Evolutionary conservation across 2,113 vertebrate genomes (phyloP).

Genomic region (Falco punctatus): DNA sequence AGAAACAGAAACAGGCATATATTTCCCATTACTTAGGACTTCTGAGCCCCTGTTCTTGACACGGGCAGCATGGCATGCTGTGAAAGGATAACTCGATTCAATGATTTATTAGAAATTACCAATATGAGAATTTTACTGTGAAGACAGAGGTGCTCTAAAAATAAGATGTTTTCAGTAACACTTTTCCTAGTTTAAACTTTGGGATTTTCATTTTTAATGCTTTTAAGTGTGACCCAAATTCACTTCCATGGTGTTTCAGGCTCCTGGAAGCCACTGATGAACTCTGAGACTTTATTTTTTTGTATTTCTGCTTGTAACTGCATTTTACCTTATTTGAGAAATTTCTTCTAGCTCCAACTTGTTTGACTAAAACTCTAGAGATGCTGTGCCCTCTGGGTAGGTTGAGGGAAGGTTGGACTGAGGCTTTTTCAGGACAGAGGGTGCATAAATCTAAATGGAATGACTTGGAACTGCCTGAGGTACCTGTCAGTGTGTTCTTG

Average conservation of each 20-base stretch:
- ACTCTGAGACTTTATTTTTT: not conserved
- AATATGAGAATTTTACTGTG: not conserved
- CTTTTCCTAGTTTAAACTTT: not conserved
- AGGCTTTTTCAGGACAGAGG: conserved; percentile 35
- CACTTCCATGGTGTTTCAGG: not conserved
- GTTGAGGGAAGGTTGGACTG: conserved; percentile 29
- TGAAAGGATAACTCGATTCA: not conserved
- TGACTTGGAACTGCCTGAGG: conserved; percentile 50
- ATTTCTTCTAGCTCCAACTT: not conserved
- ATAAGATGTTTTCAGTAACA: not conserved
- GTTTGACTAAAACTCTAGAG: conserved; percentile 1
- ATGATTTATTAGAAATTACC: not conserved
- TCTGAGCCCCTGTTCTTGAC: not conserved
- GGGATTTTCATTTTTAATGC: not conserved
- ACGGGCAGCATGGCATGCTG: not conserved
- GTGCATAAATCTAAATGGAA: conserved; percentile 19
- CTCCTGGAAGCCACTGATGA: not conserved
- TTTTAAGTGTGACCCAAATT: not conserved
- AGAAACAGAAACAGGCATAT: not conserved
- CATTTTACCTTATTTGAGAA: not conserved
- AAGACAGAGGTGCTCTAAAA: not conserved
- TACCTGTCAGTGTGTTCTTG: conserved; percentile 49
- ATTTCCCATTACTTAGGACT: not conserved
- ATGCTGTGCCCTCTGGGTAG: conserved; percentile 39
- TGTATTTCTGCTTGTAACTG: not conserved